Conservation (phyloP, 2,888 invertebrate species). For the Cheilosia pagana region DNA sequence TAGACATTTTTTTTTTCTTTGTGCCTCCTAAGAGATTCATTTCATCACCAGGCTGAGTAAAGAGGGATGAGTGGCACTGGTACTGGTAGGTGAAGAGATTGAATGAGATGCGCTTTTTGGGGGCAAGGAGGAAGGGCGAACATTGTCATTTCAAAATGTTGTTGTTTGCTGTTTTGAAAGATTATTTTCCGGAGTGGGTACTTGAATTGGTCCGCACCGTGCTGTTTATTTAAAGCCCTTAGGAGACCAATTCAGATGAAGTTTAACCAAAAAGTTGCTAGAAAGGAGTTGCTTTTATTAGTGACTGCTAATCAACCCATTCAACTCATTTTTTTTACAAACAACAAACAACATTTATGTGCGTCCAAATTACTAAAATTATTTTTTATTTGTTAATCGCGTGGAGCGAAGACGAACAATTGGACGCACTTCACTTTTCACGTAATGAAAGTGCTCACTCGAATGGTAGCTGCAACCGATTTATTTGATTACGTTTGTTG, state of each 20-base stretch:
- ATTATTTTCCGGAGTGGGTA: conserved; percentile 23
- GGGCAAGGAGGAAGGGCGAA: conserved; percentile 6
- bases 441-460: conserved; percentile 3
- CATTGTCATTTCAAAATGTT: conserved; percentile 3
- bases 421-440: not conserved
- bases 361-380: too few relatives aligned
- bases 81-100: conserved; percentile 8
- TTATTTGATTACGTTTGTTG: conserved; percentile 28
- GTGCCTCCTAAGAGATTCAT: conserved; percentile 7
- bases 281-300: not conserved
- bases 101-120: conserved; percentile 14
- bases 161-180: conserved; percentile 1
- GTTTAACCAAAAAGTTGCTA: not conserved
- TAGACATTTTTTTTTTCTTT: not conserved
- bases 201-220: not conserved
- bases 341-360: not conserved
- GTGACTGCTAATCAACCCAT: too few relatives aligned
- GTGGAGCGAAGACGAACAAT: too few relatives aligned
- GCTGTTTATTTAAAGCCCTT: too few relatives aligned
- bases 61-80: conserved; percentile 16
- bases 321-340: not conserved
- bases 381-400: too few relatives aligned
- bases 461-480: conserved; percentile 30
- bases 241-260: not conserved
- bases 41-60: conserved; percentile 9